Base-by-base conservation (phyloP, 2,888 invertebrate genomes). In the Dynastes grantii region DNA sequence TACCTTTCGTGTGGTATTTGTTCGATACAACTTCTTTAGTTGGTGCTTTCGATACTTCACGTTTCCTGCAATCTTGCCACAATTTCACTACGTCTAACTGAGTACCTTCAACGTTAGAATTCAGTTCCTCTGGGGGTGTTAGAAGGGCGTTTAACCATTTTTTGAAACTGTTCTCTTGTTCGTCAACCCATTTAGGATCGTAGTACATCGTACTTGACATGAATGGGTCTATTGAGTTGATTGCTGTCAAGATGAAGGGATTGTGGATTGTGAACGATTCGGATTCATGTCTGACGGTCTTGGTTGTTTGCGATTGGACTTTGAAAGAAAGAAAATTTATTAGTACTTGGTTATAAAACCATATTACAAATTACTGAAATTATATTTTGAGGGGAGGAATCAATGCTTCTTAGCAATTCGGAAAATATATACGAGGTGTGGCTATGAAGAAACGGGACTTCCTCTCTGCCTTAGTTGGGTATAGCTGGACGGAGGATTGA, bases 71-170 rank as follows among this genome's bases (percentile, higher is more conserved):
- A 81, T 94, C 93, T 81, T 94, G 92, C 92, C 95, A 96, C 0
- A 94, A 89, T 86, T 93, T 93, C 0, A 93, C 94, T 0, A 95
- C 92, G 84, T 95, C 94, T 11, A 95, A 90, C 85, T 92, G 91
- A 78, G 90, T 90, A 78, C 88, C 88, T 82, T 92, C 92, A n/a
- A 91, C 88, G 78, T 91, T 90, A 58, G 92, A 91, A 81, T 93
- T 93, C 0, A 95, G 90, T 82, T 95, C 94, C 82, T 95, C 95
- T 0, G 95, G 95, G 0, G 95, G 94, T 2, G 95, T 93, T 6
- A 96, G 89, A 73, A 96, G 89, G 8, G 93, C 93, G 87, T 96
- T 96, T 0, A 96, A 88, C 95, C 95, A 96, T 83, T 94, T 94
- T 85, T 92, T 94, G 79, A 95, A 94, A 84, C 94, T 92, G 0